phyloP scores from a whole-genome alignment of 2,888 invertebrate species.

The Tanytarsus gracilentus region DNA sequence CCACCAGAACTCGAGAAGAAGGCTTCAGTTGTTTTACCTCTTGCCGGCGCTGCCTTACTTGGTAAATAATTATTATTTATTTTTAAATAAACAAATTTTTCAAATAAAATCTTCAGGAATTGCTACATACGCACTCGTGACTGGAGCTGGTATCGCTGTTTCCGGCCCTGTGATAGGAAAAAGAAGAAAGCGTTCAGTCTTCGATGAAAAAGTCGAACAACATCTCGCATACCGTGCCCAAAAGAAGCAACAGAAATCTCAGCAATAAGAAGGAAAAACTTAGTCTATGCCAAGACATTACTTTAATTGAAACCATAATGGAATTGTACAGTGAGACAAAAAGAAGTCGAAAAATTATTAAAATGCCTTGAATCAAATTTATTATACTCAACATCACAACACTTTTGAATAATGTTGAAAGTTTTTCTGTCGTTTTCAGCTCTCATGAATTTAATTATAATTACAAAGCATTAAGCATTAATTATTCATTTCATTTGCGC shows the following conservation, averaged over 20 bases:
- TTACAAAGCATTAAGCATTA: conserved; percentile 23
- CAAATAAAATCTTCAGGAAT: background rate
- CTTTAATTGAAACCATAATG: no score
- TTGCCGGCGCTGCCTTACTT: conserved; percentile 20
- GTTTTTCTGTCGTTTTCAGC: background rate
- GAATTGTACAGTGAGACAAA: background rate
- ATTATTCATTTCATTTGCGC: conserved; percentile 4
- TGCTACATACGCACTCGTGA: conserved; percentile 7
- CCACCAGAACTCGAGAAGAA: conserved; percentile 7
- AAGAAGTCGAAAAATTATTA: conserved; percentile 20
- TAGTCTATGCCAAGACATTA: no score
- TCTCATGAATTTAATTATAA: conserved; percentile 16
- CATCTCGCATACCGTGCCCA: conserved; percentile 20
- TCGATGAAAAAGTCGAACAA: conserved; percentile 8
- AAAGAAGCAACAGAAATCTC: background rate
- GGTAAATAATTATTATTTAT: background rate
- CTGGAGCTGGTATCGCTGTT: background rate
- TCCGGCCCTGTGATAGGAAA: background rate
- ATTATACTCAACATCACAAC: background rate
- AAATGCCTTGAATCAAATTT: conserved; percentile 21
- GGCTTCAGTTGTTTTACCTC: background rate
- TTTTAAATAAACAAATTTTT: background rate
- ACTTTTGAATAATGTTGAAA: background rate
- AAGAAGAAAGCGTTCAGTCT: conserved; percentile 8
- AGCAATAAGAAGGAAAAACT: background rate